phyloP scores from a whole-genome alignment of 2,113 vertebrate species.

The Hassar affinis region DNA sequence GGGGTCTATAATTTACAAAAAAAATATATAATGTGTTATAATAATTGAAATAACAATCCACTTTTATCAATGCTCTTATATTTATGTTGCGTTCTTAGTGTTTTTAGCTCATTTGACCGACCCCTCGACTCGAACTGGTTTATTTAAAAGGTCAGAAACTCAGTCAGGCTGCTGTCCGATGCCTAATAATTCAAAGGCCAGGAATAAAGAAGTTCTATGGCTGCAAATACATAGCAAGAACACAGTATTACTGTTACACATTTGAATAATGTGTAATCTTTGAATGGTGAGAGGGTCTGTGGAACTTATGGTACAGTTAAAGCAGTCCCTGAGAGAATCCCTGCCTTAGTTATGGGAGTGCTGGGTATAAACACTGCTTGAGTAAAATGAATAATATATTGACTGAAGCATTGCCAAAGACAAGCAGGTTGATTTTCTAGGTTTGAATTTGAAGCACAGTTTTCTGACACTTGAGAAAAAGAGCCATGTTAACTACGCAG shows the following conservation, averaged over 20 bases:
- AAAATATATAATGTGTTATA: no score
- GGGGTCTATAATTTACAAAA: no score
- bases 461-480: not conserved
- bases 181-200: not conserved
- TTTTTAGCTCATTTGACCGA: not conserved
- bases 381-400: constrained; percentile 1
- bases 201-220: not conserved
- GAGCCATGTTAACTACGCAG: not conserved
- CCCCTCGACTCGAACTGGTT: not conserved
- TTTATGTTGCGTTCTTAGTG: not conserved
- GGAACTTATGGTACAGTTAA: not conserved
- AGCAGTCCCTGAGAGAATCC: not conserved
- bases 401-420: constrained; percentile 42
- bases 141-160: no score
- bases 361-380: not conserved
- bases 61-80: not conserved
- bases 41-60: not conserved
- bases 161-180: no score
- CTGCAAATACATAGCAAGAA: not conserved
- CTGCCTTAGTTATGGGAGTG: not conserved
- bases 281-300: not conserved
- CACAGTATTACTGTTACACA: no score
- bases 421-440: constrained; percentile 5
- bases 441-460: not conserved
- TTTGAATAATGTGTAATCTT: not conserved